Evolutionary conservation across 2,888 invertebrate species (phyloP), one percentile per base, ranked within the genome.

Genomic region (Athalia circularis): DNA sequence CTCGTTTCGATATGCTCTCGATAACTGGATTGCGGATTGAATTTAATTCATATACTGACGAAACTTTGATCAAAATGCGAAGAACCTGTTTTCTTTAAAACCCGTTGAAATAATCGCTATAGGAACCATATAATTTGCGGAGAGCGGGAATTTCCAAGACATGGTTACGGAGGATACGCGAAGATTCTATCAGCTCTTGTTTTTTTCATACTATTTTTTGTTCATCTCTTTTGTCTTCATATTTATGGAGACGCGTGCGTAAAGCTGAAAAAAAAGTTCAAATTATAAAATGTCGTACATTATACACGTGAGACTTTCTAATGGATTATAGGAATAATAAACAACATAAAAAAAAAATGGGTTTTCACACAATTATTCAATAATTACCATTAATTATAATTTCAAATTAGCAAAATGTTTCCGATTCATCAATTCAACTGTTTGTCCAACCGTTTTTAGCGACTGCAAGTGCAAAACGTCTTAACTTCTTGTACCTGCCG

Each of bases 301-400:
- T 29, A 29, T 29, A 29, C 29, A 29, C 29, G 50, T 50, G 8
- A 50, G 50, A 67, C 67, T 67, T 50, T 67, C 11, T 7, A 6
- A 67, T n/a, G 15, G 8, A 29, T 29, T 29, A 29, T 29, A 29
- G 2, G 29, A 29, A 29, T 29, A 29, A 29, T 29, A 29, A 29
- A 29, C 2, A 2, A 29, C 29, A 29, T 29, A 11, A 67, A 50
- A 47, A 67, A 50, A 67, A 15, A 50, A 50, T 50, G n/a, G 47
- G 47, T 48, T 50, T n/a, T 15, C 47, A n/a, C 47, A 64, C 47
- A 50, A 48, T n/a, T 67, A 67, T 67, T 50, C 7, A 13, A 50
- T 9, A 7, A 67, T 67, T 67, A 50, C 50, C 7, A 13, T 67
- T 9, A 4, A 67, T 67, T 67, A 50, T 67, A 67, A 67, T 48